phyloP scores from a whole-genome alignment of 2,888 invertebrate species.

The Microdon myrmicae region DNA sequence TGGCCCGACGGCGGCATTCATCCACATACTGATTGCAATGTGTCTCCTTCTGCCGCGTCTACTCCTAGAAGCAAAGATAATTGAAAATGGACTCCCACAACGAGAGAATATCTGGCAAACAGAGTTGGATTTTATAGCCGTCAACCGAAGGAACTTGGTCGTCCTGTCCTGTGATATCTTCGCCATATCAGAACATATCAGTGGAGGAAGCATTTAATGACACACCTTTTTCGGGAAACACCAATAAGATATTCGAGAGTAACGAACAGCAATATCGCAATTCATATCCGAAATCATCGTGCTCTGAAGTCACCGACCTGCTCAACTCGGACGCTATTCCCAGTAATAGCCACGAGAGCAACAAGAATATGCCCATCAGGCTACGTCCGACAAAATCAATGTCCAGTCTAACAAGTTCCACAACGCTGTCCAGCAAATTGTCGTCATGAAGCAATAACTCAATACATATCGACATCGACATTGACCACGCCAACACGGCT shows the following conservation, averaged over 20 bases:
- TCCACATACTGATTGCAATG: slow-evolving; percentile 85
- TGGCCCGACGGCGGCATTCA: slow-evolving; percentile 84
- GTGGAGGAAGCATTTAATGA: slow-evolving; percentile 62
- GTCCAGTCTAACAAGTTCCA: slow-evolving; percentile 14
- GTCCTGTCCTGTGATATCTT: slow-evolving; percentile 75
- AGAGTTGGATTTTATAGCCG: slow-evolving; percentile 83
- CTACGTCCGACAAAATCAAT: slow-evolving; percentile 40
- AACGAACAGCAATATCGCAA: slow-evolving; percentile 30
- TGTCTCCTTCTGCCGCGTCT: slow-evolving; percentile 84
- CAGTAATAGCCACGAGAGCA: slow-evolving; percentile 50
- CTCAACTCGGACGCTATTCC: no score
- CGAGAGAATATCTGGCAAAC: slow-evolving; percentile 86
- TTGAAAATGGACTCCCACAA: slow-evolving; percentile 81
- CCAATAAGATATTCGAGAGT: slow-evolving; percentile 59
- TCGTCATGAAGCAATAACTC: slow-evolving; percentile 13
- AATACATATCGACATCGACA: slow-evolving; percentile 8
- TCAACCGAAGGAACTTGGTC: slow-evolving; percentile 76
- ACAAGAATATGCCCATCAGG: slow-evolving; percentile 52
- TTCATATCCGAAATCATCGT: slow-evolving; percentile 57
- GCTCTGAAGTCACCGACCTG: slow-evolving; percentile 64
- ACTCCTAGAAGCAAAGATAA: slow-evolving; percentile 84
- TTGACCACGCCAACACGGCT: slow-evolving; percentile 8
- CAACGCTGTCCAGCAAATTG: slow-evolving; percentile 23
- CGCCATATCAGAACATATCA: slow-evolving; percentile 67
- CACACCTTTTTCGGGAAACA: slow-evolving; percentile 59